Percentiles rank a stretch among this genome's conserved stretches.
These are phyloP conservation scores for Xestia xanthographa DNA, from an alignment of 2,888 invertebrate genomes.

Conservation along the genomic window DNA sequence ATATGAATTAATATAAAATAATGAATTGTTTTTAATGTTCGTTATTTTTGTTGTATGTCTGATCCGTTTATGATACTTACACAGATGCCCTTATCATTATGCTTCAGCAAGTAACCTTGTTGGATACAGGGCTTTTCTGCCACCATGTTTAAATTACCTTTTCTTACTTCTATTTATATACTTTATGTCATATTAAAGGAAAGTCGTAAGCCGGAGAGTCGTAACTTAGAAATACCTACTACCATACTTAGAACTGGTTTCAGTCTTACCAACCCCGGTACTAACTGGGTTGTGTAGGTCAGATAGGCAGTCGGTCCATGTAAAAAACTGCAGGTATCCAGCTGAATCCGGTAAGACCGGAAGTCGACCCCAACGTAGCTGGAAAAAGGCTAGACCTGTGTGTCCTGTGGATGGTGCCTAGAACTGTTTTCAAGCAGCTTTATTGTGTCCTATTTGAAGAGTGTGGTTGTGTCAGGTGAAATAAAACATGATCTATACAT, in stretches of 20 bases:
- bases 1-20: too few relatives aligned
- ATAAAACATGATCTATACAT: neutral
- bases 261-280: too few relatives aligned
- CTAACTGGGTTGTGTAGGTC: too few relatives aligned
- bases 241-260: neutral
- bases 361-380: too few relatives aligned
- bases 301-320: too few relatives aligned
- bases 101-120: neutral
- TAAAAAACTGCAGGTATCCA: too few relatives aligned
- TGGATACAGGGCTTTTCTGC: neutral
- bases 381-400: too few relatives aligned
- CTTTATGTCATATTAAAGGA: neutral
- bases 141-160: neutral
- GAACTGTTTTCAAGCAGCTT: neutral
- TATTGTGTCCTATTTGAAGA: neutral
- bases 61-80: neutral
- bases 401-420: too few relatives aligned
- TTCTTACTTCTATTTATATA: neutral
- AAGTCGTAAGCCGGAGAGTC: neutral
- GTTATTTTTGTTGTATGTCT: neutral
- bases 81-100: neutral
- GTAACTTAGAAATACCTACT: neutral
- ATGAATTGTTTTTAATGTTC: too few relatives aligned
- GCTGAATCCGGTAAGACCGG: too few relatives aligned
- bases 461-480: neutral